These are phyloP conservation scores for Philopedon plagiatum DNA, from an alignment of 2,888 invertebrate genomes.

Conservation along the genomic window DNA sequence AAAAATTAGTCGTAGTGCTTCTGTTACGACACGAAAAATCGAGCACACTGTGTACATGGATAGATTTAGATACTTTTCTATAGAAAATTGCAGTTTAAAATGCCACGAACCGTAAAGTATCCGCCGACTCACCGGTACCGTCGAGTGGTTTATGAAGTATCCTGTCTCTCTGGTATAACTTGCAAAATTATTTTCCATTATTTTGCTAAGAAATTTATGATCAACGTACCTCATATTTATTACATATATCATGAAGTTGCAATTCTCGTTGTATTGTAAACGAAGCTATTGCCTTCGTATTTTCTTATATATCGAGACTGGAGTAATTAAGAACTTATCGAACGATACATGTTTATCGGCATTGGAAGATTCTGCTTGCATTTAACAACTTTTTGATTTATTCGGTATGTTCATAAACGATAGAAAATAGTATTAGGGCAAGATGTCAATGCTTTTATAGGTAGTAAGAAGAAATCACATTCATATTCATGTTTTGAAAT, in stretches of 20 bases:
- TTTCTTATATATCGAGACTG: slow-evolving; percentile 15
- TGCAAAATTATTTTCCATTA: slow-evolving; percentile 37
- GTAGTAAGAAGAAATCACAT: no score
- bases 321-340: slow-evolving; percentile 31
- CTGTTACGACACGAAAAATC: no score
- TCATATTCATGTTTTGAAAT: no score
- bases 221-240: slow-evolving; percentile 35
- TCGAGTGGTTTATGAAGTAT: slow-evolving; percentile 33
- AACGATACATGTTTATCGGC: slow-evolving; percentile 18
- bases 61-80: no score
- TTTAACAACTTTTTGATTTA: background rate
- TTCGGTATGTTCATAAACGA: no score
- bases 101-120: background rate
- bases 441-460: no score
- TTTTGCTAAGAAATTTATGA: slow-evolving; percentile 33
- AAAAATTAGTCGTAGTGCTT: no score
- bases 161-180: slow-evolving; percentile 32
- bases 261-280: slow-evolving; percentile 22
- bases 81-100: no score
- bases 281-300: slow-evolving; percentile 19
- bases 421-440: no score
- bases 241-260: slow-evolving; percentile 37
- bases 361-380: background rate
- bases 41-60: no score
- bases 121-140: slow-evolving; percentile 4